Conservation (phyloP, 92 coral and sea anemone species). For the Epizoanthus rinbou region DNA sequence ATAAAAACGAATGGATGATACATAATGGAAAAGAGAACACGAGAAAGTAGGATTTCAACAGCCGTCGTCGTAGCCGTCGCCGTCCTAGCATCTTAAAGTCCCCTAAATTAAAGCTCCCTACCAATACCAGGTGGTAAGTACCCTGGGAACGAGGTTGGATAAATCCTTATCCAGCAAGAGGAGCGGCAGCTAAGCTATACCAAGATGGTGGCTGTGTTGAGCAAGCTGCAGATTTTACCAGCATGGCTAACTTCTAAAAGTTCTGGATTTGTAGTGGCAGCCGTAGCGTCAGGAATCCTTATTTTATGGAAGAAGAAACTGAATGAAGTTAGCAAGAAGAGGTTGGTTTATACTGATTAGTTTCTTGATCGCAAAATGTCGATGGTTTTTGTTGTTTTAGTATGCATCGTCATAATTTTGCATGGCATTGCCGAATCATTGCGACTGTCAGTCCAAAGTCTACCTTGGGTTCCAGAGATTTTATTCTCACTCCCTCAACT, state of each 20-base stretch:
- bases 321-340: conserved; percentile 36
- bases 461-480: not conserved
- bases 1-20: no score
- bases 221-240: conserved; percentile 22
- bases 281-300: conserved; percentile 41
- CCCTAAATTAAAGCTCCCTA: no score
- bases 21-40: no score
- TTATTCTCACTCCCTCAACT: not conserved
- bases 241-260: conserved; percentile 39
- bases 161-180: not conserved
- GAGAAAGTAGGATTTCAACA: no score
- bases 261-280: conserved; percentile 37
- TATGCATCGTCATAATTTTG: no score
- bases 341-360: not conserved
- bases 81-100: no score
- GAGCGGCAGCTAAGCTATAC: conserved; percentile 36
- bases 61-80: no score
- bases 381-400: not conserved
- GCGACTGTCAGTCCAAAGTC: conserved; percentile 21
- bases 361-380: not conserved
- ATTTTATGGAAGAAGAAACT: conserved; percentile 39
- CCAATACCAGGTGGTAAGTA: no score
- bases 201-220: conserved; percentile 39
- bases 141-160: no score
- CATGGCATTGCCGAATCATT: no score